Percentiles rank a stretch among this genome's conserved stretches.
These are phyloP conservation scores for Arge pagana DNA, from an alignment of 2,888 invertebrate species.

Conservation along the genomic window DNA sequence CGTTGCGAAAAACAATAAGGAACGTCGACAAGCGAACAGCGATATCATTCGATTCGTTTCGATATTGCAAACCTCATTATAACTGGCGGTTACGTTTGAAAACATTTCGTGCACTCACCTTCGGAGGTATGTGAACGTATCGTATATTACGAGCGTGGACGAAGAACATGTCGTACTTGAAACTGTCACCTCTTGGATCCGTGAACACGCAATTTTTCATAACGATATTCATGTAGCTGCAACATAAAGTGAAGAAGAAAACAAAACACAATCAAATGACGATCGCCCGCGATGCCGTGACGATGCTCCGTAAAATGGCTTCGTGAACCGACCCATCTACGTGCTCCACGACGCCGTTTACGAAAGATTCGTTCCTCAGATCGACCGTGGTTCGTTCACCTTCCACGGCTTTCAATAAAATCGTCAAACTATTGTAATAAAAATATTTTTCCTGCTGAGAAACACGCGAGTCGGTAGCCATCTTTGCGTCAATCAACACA, in stretches of 20 bases:
- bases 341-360: conserved; percentile 65
- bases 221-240: conserved; percentile 71
- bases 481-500: not conserved
- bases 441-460: conserved; percentile 48
- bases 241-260: conserved; percentile 36
- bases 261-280: conserved; percentile 3
- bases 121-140: conserved; percentile 68
- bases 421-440: conserved; percentile 66
- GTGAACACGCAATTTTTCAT: conserved; percentile 67
- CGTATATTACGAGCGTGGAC: conserved; percentile 69
- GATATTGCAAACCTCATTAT: not conserved
- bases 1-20: no score
- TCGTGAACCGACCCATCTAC: conserved; percentile 66
- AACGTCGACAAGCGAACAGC: no score
- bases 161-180: conserved; percentile 67
- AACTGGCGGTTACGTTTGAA: not conserved
- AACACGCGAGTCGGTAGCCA: conserved; percentile 13
- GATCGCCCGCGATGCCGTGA: not conserved
- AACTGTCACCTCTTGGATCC: conserved; percentile 66
- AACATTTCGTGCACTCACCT: conserved; percentile 41
- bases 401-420: conserved; percentile 67
- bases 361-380: conserved; percentile 68
- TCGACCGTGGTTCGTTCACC: conserved; percentile 68
- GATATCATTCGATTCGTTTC: no score
- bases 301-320: not conserved